Evolutionary conservation across 2,888 invertebrate species (phyloP).

Genomic region (Daptonema setosum): DNA sequence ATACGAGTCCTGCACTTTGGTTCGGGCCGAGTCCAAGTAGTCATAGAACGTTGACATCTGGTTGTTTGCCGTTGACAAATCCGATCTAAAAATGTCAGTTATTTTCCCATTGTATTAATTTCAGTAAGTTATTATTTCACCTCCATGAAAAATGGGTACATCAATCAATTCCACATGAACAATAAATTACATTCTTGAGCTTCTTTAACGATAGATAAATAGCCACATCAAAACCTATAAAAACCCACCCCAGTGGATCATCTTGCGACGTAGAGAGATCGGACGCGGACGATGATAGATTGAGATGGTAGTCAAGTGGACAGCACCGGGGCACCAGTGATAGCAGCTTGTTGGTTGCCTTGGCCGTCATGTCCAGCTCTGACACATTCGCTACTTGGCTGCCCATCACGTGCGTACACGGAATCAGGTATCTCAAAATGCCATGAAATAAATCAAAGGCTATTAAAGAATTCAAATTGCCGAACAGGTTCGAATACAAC

Average conservation of each 20-base stretch:
- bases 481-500: background rate
- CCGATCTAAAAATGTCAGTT: no score
- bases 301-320: background rate
- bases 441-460: conserved; percentile 2
- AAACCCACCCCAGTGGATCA: no score
- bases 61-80: background rate
- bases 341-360: conserved; percentile 51
- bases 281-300: background rate
- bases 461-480: conserved; percentile 1
- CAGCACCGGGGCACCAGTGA: conserved; percentile 44
- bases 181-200: no score
- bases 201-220: no score
- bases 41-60: background rate
- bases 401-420: conserved; percentile 55
- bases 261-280: no score
- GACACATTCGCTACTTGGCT: conserved; percentile 51
- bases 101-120: no score
- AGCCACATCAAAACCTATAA: no score
- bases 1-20: background rate
- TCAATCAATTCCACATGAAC: no score
- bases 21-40: background rate
- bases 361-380: conserved; percentile 49
- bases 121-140: no score
- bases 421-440: conserved; percentile 48
- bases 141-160: no score